Conservation (phyloP, 1,140 invertebrate species). For the Meteorus sp. region DNA sequence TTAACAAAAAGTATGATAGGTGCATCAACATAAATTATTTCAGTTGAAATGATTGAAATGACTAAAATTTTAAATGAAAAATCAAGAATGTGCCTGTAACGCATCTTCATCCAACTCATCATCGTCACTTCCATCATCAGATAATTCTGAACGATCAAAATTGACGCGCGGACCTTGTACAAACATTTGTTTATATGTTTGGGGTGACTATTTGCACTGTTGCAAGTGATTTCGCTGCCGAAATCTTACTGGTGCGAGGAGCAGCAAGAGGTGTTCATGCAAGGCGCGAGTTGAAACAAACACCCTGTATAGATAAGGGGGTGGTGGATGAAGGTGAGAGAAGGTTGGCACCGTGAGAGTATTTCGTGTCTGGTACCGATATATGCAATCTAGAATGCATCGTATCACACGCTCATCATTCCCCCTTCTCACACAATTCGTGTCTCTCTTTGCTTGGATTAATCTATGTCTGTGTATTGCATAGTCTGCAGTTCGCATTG, state of each 20-base stretch:
- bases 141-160: conserved; percentile 43
- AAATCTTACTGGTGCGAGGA: conserved; percentile 18
- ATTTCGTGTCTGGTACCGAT: conserved; percentile 49
- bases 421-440: conserved; percentile 16
- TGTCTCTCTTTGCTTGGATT: background rate
- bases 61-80: background rate
- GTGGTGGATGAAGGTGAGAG: conserved; percentile 30
- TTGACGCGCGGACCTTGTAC: conserved; percentile 44
- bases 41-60: no score
- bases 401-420: conserved; percentile 29
- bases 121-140: conserved; percentile 47
- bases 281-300: conserved; percentile 13
- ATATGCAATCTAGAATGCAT: conserved; percentile 15
- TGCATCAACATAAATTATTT: no score
- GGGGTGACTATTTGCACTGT: background rate
- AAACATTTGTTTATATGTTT: no score
- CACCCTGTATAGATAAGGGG: no score
- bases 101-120: conserved; percentile 45
- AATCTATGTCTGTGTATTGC: background rate
- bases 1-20: no score
- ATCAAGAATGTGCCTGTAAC: conserved; percentile 39
- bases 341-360: conserved; percentile 25
- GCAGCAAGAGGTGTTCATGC: conserved; percentile 20
- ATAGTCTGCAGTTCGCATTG: no score
- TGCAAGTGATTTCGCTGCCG: background rate